Evolutionary conservation across 2,113 vertebrate species (phyloP), one percentile per base, ranked within the genome.

Genomic region (Thamnaconus septentrionalis): DNA sequence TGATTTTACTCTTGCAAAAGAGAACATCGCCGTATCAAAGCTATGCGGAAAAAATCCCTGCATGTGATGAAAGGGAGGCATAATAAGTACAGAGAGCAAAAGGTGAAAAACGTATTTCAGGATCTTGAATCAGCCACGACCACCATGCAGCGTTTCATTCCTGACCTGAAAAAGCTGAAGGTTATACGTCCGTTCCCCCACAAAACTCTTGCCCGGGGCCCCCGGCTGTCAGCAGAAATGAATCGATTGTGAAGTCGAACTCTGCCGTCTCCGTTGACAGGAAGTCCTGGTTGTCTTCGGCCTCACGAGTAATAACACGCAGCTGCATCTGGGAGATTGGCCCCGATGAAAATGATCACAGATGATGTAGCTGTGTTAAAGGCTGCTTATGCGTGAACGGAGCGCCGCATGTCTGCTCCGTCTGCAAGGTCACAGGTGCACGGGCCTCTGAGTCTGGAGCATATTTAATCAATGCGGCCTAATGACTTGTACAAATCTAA

Each of bases 401-500:
- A 61, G 31, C 7, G 58, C 5, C n/a, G 7, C 49, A 11, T 2
- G 18, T 49, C 7, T 31, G 50, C 41, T 71, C 4, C 54, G 41
- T n/a, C 53, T 66, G 56, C 66, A 79, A 82, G 81, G 75, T 88
- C 79, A 69, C 66, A 3, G 54, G 12, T 66, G 61, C 10, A 42
- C 45, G 8, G 69, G 53, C 64, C 56, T 64, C 44, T 1, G 49
- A 45, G 31, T 61, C 71, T 41, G 8, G 68, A 59, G 61, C 69
- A 66, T 69, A 69, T 80, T 81, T 69, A 85, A 78, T 85, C 66
- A 74, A 64, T 7, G 57, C 77, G 45, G 68, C 69, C 66, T 82
- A 82, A 86, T 80, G 85, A 86, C 59, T 72, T 78, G 76, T 46
- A 66, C 78, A 69, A 73, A 82, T 85, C 61, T 44, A 86, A 81